Base-by-base conservation (phyloP, 2,797 vertebrate species). In the Lophotriccus pileatus region DNA sequence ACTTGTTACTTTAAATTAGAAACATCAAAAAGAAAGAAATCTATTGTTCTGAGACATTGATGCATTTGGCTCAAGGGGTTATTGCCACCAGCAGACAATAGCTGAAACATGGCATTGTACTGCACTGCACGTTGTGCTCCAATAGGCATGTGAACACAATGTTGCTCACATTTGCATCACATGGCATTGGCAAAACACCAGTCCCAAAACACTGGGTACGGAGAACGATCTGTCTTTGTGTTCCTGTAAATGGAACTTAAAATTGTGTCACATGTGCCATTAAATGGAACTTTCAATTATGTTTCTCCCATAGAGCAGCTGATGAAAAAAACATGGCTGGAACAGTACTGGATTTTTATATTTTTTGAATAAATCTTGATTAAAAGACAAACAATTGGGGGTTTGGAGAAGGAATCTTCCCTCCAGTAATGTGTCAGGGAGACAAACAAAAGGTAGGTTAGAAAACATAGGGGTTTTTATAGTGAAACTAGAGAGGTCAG, bases 81-180 rank as follows among this genome's bases (percentile, higher is more conserved):
- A 73, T n/a, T 87, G 55, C 47, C 72, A 79, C 74, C 47, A 84
- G 39, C 36, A 82, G 70, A 92, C 69, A 90, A 84, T 90, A 92
- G 64, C 67, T 92, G 44, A 70, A 25, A 59, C 44, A 11, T 20
- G 36, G 59, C 55, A 73, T 47, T 79, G 60, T 85, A 46, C 32
- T 80, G 56, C 34, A 25, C 13, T 1, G 18, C 68, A 66, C 8
- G 6, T 49, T 84, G 73, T 86, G 37, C 62, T 93, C 80, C 52
- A 68, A 18, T 6, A 73, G 32, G n/a, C 67, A 37, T 12, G 22
- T 3, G 5, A 79, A 87, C 39, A 76, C 36, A 66, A 37, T 41
- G 41, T 28, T 74, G 49, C 34, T 79, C 63, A 76, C 4, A 1
- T 79, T 50, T 67, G 32, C 47, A 75, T 79, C 55, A n/a, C 16